Base-by-base conservation (phyloP, 2,888 invertebrate genomes). In the Trachelus stipa region DNA sequence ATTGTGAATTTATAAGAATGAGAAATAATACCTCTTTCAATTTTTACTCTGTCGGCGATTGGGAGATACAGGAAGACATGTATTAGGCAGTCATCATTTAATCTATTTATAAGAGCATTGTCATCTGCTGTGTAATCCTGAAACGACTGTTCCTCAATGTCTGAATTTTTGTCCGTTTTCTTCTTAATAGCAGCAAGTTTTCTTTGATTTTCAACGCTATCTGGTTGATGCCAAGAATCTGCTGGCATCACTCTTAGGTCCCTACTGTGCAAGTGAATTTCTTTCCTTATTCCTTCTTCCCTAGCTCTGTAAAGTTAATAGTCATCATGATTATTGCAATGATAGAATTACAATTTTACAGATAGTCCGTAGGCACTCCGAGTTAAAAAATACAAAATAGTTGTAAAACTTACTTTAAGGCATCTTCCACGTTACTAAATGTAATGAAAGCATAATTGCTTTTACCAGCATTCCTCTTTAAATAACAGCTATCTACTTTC, bases 171-270 rank as follows among this genome's bases (percentile, higher is more conserved):
- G 73, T 81, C 80, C 84, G 85, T 82, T 80, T 84, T 86, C 37
- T 85, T 79, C 80, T 84, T 87, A 31, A 81, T 78, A 69, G 79
- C 80, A 3, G 79, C 79, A 75, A 81, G 69, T 76, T 74, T 74
- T 73, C 75, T 75, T 56, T 77, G 80, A 87, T 89, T 84, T 81
- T 90, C 91, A 11, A 92, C 90, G 56, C 81, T 91, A 83, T 84
- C 91, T 0, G 94, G 94, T 85, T 94, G 94, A 87, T 94, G 94
- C 94, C 94, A 94, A 78, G 93, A 93, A 85, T 94, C 94, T 0
- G 94, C 94, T 0, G 94, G 93, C 0, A 92, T 92, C 77, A 93
- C 93, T 83, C 91, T 91, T 73, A 94, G 88, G 31, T 86, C 82
- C 80, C 90, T 85, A 77, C 88, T 87, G 76, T 91, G 90, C 23